Base-by-base conservation (phyloP, 2,113 vertebrate genomes). In the Cyanistes caeruleus region DNA sequence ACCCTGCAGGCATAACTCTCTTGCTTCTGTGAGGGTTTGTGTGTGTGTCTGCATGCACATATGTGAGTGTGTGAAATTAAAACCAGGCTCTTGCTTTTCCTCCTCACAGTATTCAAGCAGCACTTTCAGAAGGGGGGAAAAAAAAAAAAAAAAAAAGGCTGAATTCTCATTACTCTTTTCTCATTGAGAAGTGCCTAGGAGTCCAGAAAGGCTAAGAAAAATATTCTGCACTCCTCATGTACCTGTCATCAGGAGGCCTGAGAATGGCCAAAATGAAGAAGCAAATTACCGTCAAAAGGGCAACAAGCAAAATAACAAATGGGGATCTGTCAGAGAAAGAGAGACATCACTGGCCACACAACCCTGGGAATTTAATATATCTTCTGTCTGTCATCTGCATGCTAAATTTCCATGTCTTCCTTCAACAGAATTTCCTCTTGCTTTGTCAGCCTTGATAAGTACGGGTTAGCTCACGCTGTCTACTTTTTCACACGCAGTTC, bases 361-460 rank as follows among this genome's bases (percentile, higher is more conserved):
- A 37, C 59, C 22, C 72, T 72, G 51, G 73, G 79, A 95, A 77
- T 84, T 84, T 51, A 93, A 88, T 95, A 33, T 73, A 58, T 79
- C 83, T 90, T 93, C 92, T 90, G 56, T 74, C 75, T 95, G 86
- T 81, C 94, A 95, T 95, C 84, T 93, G 69, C 93, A 90, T 92
- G 84, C 64, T 90, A 94, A 78, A 88, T 92, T 84, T 91, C 79
- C 41, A 8, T 68, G 63, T 79, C 70, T 64, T 82, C 65, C 73
- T 97, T 93, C 82, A 70, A 62, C 53, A 89, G 39, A 58, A 82
- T 75, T 93, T 89, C 73, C 21, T 82, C 70, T 91, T 93, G 62
- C 70, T 78, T 5, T 94, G 79, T 96, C 94, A 88, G 55, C 58
- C 64, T 83, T 94, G 89, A 90, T 94, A 91, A 94, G 93, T 80